Conservation (phyloP, 2,888 invertebrate genomes). For the Linyphia triangularis region DNA sequence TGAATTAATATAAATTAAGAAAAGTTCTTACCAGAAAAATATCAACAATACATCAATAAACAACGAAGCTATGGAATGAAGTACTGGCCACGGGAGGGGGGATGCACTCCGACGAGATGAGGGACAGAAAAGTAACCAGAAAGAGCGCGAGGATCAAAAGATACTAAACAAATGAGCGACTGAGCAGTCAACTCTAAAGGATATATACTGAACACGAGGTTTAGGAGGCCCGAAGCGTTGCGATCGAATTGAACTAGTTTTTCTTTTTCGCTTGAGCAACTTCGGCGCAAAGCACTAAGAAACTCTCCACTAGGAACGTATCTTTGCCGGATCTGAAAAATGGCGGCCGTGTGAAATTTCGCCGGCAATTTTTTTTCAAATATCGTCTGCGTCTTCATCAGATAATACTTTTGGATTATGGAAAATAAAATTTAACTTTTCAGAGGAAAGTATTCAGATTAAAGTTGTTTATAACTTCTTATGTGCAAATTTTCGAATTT, state of each 20-base stretch:
- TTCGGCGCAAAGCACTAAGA: conserved; percentile 43
- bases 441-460: too few relatives aligned
- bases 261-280: conserved; percentile 68
- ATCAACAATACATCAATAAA: neutral
- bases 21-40: neutral
- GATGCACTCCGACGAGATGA: neutral
- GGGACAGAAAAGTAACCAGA: neutral
- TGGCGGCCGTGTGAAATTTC: conserved; percentile 55
- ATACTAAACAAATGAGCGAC: conserved; percentile 61
- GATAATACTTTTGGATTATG: too few relatives aligned
- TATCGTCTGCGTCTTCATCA: too few relatives aligned
- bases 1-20: too few relatives aligned
- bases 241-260: conserved; percentile 69
- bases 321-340: conserved; percentile 58
- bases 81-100: too few relatives aligned
- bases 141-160: conserved; percentile 39
- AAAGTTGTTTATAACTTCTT: too few relatives aligned
- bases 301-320: conserved; percentile 18
- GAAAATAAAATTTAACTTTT: too few relatives aligned
- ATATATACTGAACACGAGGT: conserved; percentile 68
- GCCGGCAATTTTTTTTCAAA: neutral
- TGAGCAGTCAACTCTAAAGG: conserved; percentile 39
- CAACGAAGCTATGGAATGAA: neutral
- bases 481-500: too few relatives aligned
- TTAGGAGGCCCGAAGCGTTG: conserved; percentile 57